Evolutionary conservation across 1,140 invertebrate genomes (phyloP).

Genomic region (Drosophila ambigua): DNA sequence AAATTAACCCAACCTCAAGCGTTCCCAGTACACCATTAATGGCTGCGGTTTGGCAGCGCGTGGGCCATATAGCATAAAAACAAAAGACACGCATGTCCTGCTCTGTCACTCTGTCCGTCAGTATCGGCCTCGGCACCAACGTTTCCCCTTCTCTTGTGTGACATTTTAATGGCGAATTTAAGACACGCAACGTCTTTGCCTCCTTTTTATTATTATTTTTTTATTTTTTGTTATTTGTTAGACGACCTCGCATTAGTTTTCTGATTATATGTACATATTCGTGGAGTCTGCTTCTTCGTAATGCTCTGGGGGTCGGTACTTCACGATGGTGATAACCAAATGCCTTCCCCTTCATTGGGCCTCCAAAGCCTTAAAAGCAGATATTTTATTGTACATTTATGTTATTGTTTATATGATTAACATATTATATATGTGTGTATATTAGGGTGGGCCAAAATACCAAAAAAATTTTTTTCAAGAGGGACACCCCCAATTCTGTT

Average conservation of each 20-base stretch:
- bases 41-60: slow-evolving; percentile 41
- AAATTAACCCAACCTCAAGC: slow-evolving; percentile 80
- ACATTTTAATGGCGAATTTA: slow-evolving; percentile 81
- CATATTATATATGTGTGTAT: too few species aligned
- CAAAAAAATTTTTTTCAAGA: too few species aligned
- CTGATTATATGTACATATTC: slow-evolving; percentile 13
- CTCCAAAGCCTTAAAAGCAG: too few species aligned
- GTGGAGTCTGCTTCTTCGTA: slow-evolving; percentile 5
- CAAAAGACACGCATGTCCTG: slow-evolving; percentile 78
- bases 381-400: too few species aligned
- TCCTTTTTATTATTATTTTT: slow-evolving; percentile 7
- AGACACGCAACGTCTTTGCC: slow-evolving; percentile 72
- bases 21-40: slow-evolving; percentile 62
- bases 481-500: too few species aligned
- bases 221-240: slow-evolving; percentile 62
- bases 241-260: slow-evolving; percentile 64
- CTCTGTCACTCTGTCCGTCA: slow-evolving; percentile 37
- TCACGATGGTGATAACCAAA: slow-evolving; percentile 67
- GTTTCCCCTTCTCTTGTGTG: slow-evolving; percentile 52
- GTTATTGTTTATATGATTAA: too few species aligned
- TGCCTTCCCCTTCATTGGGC: slow-evolving; percentile 13
- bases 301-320: slow-evolving; percentile 8
- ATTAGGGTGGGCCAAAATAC: too few species aligned
- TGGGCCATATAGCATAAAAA: slow-evolving; percentile 70
- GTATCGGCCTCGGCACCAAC: slow-evolving; percentile 23